A percentile compares a stretch with the other conserved stretches of the same genome.
Conservation (phyloP, 2,888 invertebrate genomes). For the Stenolophus ochropezus region DNA sequence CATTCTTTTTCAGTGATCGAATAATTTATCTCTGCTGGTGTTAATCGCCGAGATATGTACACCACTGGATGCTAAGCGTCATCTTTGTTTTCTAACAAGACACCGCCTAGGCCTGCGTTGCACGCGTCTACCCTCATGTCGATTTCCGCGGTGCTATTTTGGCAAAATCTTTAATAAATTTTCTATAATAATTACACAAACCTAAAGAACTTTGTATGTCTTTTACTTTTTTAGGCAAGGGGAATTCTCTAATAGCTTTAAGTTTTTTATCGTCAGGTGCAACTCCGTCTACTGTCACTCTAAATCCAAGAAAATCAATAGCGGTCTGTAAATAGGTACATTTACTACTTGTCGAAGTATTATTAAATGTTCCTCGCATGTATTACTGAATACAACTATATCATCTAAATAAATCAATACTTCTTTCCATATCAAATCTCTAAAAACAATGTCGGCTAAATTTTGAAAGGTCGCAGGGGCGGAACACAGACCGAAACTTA, state of each 20-base stretch:
- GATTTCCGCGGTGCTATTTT: slow-evolving; percentile 61
- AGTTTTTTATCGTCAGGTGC: too few relatives aligned
- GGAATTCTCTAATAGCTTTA: too few relatives aligned
- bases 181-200: too few relatives aligned
- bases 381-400: slow-evolving; percentile 49
- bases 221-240: too few relatives aligned
- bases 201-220: too few relatives aligned
- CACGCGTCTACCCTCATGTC: slow-evolving; percentile 68
- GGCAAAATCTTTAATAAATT: slow-evolving; percentile 64
- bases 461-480: too few relatives aligned
- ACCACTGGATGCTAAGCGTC: slow-evolving; percentile 67
- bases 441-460: slow-evolving; percentile 63
- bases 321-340: slow-evolving; percentile 53
- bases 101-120: slow-evolving; percentile 67
- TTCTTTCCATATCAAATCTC: slow-evolving; percentile 53
- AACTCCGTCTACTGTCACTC: slow-evolving; percentile 58
- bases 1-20: slow-evolving; percentile 60
- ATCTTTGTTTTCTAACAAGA: slow-evolving; percentile 66
- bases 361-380: slow-evolving; percentile 40
- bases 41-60: slow-evolving; percentile 61
- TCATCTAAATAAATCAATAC: too few relatives aligned
- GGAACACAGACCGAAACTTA: too few relatives aligned
- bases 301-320: slow-evolving; percentile 46
- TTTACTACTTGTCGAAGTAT: slow-evolving; percentile 56
- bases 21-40: slow-evolving; percentile 59